Conservation (phyloP, 64 coral and sea anemone genomes). For the Montipora cactus region DNA sequence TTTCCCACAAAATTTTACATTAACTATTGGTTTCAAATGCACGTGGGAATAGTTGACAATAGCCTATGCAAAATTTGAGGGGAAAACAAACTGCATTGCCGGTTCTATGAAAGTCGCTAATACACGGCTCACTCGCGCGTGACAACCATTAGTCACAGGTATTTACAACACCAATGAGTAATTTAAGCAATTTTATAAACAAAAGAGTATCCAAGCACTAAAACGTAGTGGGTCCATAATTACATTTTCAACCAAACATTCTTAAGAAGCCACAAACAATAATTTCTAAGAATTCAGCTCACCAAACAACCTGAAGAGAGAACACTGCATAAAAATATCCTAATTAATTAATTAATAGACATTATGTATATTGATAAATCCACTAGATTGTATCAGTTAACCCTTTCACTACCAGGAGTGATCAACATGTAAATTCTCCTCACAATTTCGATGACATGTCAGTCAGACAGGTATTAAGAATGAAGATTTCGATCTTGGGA, state of each 20-base stretch:
- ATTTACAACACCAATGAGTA: not conserved
- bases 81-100: no score
- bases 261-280: not conserved
- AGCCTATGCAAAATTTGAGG: no score
- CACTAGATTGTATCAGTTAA: no score
- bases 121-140: no score
- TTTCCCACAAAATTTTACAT: no score
- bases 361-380: not conserved
- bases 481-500: not conserved
- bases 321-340: not conserved
- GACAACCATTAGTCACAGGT: not conserved
- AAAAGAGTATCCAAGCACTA: not conserved
- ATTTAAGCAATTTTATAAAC: constrained; percentile 2
- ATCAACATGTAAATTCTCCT: no score
- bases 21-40: no score
- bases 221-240: not conserved
- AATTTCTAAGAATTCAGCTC: not conserved
- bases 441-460: no score
- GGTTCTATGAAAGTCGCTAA: no score
- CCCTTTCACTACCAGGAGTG: no score
- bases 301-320: not conserved
- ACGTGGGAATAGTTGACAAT: no score
- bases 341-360: constrained; percentile 12
- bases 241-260: not conserved
- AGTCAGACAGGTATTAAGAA: no score